These are phyloP conservation scores for Idaea dimidiata DNA, from an alignment of 2,888 invertebrate species.

Conservation along the genomic window DNA sequence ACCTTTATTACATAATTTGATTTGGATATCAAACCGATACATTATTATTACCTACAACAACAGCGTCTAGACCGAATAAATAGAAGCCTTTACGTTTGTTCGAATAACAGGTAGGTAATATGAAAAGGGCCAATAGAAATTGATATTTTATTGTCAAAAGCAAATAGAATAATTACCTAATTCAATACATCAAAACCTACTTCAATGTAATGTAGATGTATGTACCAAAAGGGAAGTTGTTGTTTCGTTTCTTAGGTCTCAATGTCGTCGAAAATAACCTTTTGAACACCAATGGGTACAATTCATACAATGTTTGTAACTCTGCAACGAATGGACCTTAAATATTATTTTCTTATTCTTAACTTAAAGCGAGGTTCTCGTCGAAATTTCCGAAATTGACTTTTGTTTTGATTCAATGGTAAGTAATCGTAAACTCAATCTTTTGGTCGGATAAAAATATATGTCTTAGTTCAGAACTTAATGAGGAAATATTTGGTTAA, in stretches of 20 bases:
- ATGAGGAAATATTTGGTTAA: no score
- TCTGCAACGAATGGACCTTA: no score
- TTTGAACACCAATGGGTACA: background rate
- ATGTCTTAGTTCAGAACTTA: no score
- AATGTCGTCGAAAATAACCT: background rate
- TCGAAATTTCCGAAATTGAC: no score
- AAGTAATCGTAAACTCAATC: no score
- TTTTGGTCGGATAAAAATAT: no score
- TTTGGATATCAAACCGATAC: no score
- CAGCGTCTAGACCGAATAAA: constrained; percentile 29
- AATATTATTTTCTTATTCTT: no score
- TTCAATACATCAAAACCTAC: constrained; percentile 5
- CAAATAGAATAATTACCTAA: constrained; percentile 8
- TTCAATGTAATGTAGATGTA: background rate
- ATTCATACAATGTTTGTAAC: background rate
- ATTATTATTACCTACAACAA: background rate
- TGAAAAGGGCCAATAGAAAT: constrained; percentile 14
- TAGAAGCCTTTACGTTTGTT: constrained; percentile 19
- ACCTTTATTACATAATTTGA: no score
- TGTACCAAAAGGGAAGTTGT: background rate
- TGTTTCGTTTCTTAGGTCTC: background rate
- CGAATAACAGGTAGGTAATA: constrained; percentile 12
- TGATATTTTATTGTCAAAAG: constrained; percentile 11
- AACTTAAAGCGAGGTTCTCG: no score
- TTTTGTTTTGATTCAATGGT: no score